A percentile compares a stretch with the other conserved stretches of the same genome.
phyloP scores from a whole-genome alignment of 2,113 vertebrate genomes.

The Tautogolabrus adspersus region DNA sequence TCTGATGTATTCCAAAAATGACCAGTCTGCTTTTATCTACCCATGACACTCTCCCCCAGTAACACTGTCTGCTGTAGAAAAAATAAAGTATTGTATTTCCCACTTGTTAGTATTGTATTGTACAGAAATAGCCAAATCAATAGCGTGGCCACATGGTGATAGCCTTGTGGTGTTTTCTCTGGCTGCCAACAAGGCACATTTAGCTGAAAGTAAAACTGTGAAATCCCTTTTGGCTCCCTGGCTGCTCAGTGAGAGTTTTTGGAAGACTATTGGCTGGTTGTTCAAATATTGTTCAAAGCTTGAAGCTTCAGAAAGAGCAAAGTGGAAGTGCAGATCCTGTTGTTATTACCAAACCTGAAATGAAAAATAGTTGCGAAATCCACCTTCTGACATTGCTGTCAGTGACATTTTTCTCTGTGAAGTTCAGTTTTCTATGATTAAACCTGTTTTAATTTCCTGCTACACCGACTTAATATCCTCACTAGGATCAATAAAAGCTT shows the following conservation, averaged over 20 bases:
- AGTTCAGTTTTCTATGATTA: slow-evolving; percentile 29
- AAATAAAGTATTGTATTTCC: not conserved
- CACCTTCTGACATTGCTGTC: slow-evolving; percentile 1
- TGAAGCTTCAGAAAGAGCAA: slow-evolving; percentile 6
- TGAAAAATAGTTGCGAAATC: slow-evolving; percentile 21
- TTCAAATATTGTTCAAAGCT: slow-evolving; percentile 26
- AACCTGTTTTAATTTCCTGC: slow-evolving; percentile 71
- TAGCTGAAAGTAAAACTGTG: slow-evolving; percentile 54
- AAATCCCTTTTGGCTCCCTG: slow-evolving; percentile 41
- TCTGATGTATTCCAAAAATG: not conserved
- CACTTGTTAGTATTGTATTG: slow-evolving; percentile 42
- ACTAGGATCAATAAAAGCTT: slow-evolving; percentile 60
- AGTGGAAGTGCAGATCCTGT: slow-evolving; percentile 1
- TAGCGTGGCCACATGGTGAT: slow-evolving; percentile 32
- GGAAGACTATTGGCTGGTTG: slow-evolving; percentile 11
- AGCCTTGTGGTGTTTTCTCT: slow-evolving; percentile 40
- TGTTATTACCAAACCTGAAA: slow-evolving; percentile 26
- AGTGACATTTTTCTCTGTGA: not conserved
- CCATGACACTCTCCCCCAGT: not conserved
- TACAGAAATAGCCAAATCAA: slow-evolving; percentile 55
- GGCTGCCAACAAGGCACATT: slow-evolving; percentile 38
- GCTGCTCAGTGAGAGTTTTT: slow-evolving; percentile 14
- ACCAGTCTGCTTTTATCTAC: not conserved
- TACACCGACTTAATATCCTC: slow-evolving; percentile 60
- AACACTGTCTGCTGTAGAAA: not conserved